These are phyloP conservation scores for Lutjanus campechanus DNA, from an alignment of 2,797 vertebrate species.

Conservation along the genomic window DNA sequence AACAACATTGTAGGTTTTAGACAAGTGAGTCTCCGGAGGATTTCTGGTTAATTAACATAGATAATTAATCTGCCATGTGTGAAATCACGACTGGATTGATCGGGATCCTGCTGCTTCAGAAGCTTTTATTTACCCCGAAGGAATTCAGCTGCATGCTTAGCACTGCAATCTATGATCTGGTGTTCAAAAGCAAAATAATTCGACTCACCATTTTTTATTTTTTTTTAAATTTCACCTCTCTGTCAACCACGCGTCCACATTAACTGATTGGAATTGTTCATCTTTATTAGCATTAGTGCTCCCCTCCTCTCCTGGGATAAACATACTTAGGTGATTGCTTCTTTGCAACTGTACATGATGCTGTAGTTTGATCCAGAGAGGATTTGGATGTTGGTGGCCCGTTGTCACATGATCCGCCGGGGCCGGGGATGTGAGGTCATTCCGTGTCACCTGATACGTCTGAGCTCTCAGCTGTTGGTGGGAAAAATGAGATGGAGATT, in stretches of 20 bases:
- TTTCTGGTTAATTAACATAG: slow-evolving; percentile 63
- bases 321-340: slow-evolving; percentile 82
- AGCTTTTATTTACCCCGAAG: slow-evolving; percentile 36
- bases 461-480: slow-evolving; percentile 72
- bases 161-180: slow-evolving; percentile 42
- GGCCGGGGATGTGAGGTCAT: slow-evolving; percentile 61
- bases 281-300: slow-evolving; percentile 77
- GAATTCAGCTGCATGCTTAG: slow-evolving; percentile 38
- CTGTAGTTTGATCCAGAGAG: slow-evolving; percentile 74
- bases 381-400: slow-evolving; percentile 73
- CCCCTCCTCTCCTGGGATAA: slow-evolving; percentile 65
- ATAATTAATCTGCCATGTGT: slow-evolving; percentile 71
- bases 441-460: slow-evolving; percentile 75
- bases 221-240: slow-evolving; percentile 33
- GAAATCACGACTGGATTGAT: slow-evolving; percentile 67
- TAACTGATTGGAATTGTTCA: slow-evolving; percentile 80
- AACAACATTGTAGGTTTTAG: slow-evolving; percentile 18
- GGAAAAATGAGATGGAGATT: slow-evolving; percentile 70
- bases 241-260: slow-evolving; percentile 58
- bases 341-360: slow-evolving; percentile 67
- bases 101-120: slow-evolving; percentile 49
- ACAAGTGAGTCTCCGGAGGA: slow-evolving; percentile 29
- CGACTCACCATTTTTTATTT: slow-evolving; percentile 31
- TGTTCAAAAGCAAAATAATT: slow-evolving; percentile 58
- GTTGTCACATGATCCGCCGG: slow-evolving; percentile 73